Evolutionary conservation across 2,888 invertebrate species (phyloP).

Genomic region (Stenoptilia bipunctidactyla): DNA sequence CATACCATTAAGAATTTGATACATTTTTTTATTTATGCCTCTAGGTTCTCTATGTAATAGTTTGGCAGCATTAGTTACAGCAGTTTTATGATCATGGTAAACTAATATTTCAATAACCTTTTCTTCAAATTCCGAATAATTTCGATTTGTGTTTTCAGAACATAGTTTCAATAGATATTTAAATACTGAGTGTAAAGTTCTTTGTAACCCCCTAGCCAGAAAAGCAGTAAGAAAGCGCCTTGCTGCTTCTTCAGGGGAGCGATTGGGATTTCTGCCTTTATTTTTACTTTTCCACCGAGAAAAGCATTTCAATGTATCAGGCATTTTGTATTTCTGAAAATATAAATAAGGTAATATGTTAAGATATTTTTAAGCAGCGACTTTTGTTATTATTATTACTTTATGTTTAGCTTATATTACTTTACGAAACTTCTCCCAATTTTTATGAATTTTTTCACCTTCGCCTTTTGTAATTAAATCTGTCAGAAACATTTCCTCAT

Average conservation of each 20-base stretch:
- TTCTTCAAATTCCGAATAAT: background rate
- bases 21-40: conserved; percentile 9
- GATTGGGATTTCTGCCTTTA: conserved; percentile 3
- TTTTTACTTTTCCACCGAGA: conserved; percentile 13
- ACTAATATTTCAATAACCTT: background rate
- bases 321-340: conserved; percentile 12
- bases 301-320: conserved; percentile 12
- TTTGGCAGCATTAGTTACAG: conserved; percentile 5
- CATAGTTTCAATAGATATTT: background rate
- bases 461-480: conserved; percentile 6
- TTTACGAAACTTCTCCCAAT: conserved; percentile 14
- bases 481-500: background rate
- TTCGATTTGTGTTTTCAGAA: background rate
- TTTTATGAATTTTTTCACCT: conserved; percentile 8
- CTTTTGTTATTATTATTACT: background rate
- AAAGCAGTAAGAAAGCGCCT: conserved; percentile 12
- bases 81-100: background rate
- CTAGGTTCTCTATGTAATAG: conserved; percentile 12
- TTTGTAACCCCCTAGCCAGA: conserved; percentile 11
- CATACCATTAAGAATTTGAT: conserved; percentile 5
- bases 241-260: conserved; percentile 8
- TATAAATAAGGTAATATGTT: background rate
- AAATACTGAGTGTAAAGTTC: conserved; percentile 10
- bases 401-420: conserved; percentile 3
- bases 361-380: background rate